A percentile compares a stretch with the other conserved stretches of the same genome.
These are phyloP conservation scores for Romanogobio albipinnatus DNA, from an alignment of 2,113 vertebrate species.

Conservation along the genomic window DNA sequence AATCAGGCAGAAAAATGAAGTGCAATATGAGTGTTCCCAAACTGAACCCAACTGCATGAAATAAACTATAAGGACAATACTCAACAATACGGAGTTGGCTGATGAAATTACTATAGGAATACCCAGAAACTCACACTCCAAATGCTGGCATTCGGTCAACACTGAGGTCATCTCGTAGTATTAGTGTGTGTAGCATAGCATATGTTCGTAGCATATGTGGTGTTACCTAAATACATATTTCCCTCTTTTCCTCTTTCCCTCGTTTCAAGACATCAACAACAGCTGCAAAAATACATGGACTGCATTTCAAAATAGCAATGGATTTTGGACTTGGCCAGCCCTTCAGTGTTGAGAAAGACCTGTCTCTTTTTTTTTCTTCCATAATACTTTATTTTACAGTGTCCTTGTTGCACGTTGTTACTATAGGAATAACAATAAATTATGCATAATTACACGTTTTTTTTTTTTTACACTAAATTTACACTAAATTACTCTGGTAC, in stretches of 20 bases:
- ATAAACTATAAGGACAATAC: not conserved
- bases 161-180: slow-evolving; percentile 32
- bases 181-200: no score
- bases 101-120: not conserved
- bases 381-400: no score
- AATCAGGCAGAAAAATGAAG: not conserved
- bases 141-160: slow-evolving; percentile 37
- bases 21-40: not conserved
- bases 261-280: slow-evolving; percentile 44
- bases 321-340: not conserved
- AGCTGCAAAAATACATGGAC: slow-evolving; percentile 35
- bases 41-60: not conserved
- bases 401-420: no score
- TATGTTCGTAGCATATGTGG: no score
- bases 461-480: no score
- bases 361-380: not conserved
- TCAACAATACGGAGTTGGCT: not conserved
- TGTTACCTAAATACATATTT: slow-evolving; percentile 26
- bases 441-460: no score
- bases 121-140: slow-evolving; percentile 4
- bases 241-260: not conserved
- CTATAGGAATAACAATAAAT: no score
- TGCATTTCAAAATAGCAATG: slow-evolving; percentile 12
- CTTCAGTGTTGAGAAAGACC: not conserved
- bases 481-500: no score